A percentile compares a stretch with the other conserved stretches of the same genome.
phyloP scores from a whole-genome alignment of 2,113 vertebrate genomes.

The Arizona elegans region DNA sequence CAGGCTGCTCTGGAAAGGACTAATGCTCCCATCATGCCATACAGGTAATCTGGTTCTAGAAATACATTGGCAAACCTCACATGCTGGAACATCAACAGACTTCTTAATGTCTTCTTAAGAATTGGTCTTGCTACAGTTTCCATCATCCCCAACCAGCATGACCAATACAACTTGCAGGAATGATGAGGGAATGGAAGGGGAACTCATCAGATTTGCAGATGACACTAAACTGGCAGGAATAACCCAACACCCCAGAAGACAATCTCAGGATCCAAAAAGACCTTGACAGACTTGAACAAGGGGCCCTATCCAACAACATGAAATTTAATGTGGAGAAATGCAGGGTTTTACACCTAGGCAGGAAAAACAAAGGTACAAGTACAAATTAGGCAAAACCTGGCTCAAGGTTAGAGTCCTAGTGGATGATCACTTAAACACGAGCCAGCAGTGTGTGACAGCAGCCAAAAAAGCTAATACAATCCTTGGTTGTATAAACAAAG shows the following conservation, averaged over 20 bases:
- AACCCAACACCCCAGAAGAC: not conserved
- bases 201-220: not conserved
- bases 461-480: not conserved
- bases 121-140: not conserved
- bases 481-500: not conserved
- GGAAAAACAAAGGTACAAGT: not conserved
- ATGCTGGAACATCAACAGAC: not conserved
- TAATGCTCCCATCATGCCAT: constrained; percentile 31
- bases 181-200: not conserved
- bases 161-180: not conserved
- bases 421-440: not conserved
- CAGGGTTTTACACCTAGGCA: not conserved
- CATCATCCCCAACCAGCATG: not conserved
- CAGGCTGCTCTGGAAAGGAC: constrained; percentile 82
- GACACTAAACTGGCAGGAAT: not conserved
- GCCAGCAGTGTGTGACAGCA: not conserved
- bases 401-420: not conserved
- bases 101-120: not conserved
- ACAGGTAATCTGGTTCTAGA: constrained; percentile 3
- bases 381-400: not conserved
- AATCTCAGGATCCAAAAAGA: not conserved
- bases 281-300: not conserved
- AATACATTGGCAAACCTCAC: not conserved
- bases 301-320: not conserved
- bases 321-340: not conserved